Evolutionary conservation across 2,888 invertebrate species (phyloP).

Genomic region (Ormia ochracea): DNA sequence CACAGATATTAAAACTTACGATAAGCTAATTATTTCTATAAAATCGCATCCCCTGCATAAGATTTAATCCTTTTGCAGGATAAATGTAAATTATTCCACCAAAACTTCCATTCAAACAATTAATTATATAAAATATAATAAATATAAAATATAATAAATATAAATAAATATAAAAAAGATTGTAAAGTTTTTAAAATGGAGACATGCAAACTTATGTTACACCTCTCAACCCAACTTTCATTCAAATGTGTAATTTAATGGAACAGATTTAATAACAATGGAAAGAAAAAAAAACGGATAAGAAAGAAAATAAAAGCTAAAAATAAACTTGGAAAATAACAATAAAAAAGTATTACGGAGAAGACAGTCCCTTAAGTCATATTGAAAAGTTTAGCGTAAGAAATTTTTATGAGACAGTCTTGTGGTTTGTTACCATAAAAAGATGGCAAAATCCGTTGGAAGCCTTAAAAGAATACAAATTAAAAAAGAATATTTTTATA

Average conservation of each 20-base stretch:
- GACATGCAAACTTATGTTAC: slow-evolving; percentile 5
- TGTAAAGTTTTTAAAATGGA: background rate
- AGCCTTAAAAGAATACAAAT: background rate
- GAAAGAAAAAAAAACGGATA: background rate
- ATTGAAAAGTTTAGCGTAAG: background rate
- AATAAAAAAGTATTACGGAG: no score
- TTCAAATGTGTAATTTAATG: slow-evolving; percentile 16
- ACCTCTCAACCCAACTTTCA: background rate
- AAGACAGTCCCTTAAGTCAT: background rate
- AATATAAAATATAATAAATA: no score
- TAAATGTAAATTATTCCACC: no score
- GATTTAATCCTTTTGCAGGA: no score
- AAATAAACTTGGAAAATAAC: background rate
- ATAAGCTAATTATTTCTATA: no score
- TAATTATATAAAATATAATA: no score
- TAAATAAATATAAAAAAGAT: no score
- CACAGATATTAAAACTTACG: no score
- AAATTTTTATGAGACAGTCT: no score
- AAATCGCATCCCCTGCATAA: no score
- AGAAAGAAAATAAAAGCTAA: background rate
- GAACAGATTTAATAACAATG: slow-evolving; percentile 37
- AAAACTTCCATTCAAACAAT: no score
- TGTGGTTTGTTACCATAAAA: background rate
- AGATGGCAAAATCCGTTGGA: background rate
- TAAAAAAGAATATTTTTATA: background rate